Conservation (phyloP, 2,113 vertebrate species). For the Megaleporinus macrocephalus region DNA sequence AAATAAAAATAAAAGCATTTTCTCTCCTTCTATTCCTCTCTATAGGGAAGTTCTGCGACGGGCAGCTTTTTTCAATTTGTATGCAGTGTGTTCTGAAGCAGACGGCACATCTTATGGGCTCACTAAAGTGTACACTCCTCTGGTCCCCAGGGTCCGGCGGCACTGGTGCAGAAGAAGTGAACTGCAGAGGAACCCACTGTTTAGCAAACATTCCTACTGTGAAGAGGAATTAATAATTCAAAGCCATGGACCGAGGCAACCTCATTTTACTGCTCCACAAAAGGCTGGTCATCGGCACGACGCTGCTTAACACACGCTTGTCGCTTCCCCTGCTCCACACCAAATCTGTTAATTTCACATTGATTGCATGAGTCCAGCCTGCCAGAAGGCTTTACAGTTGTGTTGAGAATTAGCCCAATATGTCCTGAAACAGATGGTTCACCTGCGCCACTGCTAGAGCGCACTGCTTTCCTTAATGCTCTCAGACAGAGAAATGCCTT, state of each 20-base stretch:
- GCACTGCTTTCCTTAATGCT: not conserved
- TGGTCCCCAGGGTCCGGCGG: constrained; percentile 72
- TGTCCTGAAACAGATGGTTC: constrained; percentile 43
- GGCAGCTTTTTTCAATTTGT: constrained; percentile 65
- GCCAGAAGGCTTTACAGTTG: not conserved
- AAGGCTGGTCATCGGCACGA: constrained; percentile 70
- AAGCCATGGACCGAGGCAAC: constrained; percentile 76
- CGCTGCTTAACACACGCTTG: constrained; percentile 10
- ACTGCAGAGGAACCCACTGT: constrained; percentile 82
- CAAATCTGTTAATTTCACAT: constrained; percentile 38
- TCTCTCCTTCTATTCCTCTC: not conserved
- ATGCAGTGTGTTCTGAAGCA: constrained; percentile 66
- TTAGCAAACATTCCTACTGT: constrained; percentile 83
- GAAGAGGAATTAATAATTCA: constrained; percentile 84
- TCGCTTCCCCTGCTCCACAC: constrained; percentile 19
- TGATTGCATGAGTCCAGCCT: constrained; percentile 27
- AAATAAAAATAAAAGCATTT: not conserved
- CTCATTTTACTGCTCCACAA: constrained; percentile 77
- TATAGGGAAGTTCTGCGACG: not conserved
- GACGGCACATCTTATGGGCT: constrained; percentile 67
- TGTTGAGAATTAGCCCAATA: constrained; percentile 2
- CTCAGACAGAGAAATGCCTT: not conserved
- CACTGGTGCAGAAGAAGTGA: constrained; percentile 83
- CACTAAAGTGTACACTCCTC: constrained; percentile 74
- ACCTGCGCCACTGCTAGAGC: constrained; percentile 23